Base-by-base conservation (phyloP, 2,888 invertebrate genomes). In the Xestoiulus laeticollis region DNA sequence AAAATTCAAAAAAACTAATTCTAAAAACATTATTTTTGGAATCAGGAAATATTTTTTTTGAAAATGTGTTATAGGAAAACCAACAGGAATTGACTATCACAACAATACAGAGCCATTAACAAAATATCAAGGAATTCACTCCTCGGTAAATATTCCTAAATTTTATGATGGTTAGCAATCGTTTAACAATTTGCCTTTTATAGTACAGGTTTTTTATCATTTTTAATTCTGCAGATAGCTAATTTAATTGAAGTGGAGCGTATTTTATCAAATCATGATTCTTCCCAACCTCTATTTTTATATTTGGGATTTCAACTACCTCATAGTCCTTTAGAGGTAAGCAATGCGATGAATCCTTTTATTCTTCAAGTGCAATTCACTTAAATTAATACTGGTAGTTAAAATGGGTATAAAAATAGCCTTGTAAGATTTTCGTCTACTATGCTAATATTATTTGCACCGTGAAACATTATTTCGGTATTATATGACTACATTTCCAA, bases 241-340 rank as follows among this genome's bases (percentile, higher is more conserved):
- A 44, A 44, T 85, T 44, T 85, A 26, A 85, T 85, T 32, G 43
- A 86, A 86, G 44, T 86, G 32, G 86, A 86, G 30, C 86, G 48
- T 30, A 19, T 86, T 53, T 53, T 86, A 12, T 86, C 86, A 1
- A 53, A n/a, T 86, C 86, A 86, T 53, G 48, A 44, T 30, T 53
- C 86, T 26, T n/a, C 44, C 1, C 16, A 48, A 0, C 86, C 86
- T 12, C 86, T 86, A 5, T 86, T 86, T 86, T 48, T 86, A 22
- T 86, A 86, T 26, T 53, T 86, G 30, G 48, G 44, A 86, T 86
- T 86, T 53, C 44, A 43, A n/a, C n/a, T 86, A 19, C 86, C 86
- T 1, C 86, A 86, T 53, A 30, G 53, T 48, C 86, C 86, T 26
- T 53, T 86, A 26, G 86, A 86, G 53, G 86, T 86, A 86, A 86